Conservation (phyloP, 2,888 invertebrate species). For the Dryobota labecula region DNA sequence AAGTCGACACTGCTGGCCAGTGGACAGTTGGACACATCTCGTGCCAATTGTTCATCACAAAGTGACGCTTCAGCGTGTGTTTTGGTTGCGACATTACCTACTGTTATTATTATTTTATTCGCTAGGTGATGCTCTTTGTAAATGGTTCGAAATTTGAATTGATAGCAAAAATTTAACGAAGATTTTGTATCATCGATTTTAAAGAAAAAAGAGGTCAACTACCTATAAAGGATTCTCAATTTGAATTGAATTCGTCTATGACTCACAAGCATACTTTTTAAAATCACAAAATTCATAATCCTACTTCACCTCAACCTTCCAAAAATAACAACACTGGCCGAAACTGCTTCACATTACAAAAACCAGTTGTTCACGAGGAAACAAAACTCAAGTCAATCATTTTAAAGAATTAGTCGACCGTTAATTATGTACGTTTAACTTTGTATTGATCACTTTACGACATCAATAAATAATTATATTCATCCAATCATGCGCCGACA, state of each 20-base stretch:
- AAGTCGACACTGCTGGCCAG: constrained; percentile 18
- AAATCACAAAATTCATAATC: constrained; percentile 47
- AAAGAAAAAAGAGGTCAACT: constrained; percentile 23
- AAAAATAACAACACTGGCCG: constrained; percentile 42
- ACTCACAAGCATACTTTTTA: constrained; percentile 32
- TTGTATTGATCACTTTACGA: constrained; percentile 69
- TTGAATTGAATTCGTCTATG: constrained; percentile 56
- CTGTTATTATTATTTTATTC: constrained; percentile 8
- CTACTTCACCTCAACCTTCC: constrained; percentile 37
- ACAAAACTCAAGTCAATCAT: constrained; percentile 63
- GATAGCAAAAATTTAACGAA: neutral
- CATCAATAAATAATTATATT: constrained; percentile 69
- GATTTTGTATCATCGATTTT: neutral
- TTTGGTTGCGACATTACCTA: neutral
- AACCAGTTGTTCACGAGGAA: constrained; percentile 58
- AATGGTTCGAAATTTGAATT: neutral
- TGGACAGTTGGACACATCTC: constrained; percentile 20
- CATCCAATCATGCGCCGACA: constrained; percentile 67
- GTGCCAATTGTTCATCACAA: constrained; percentile 7
- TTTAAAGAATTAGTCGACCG: constrained; percentile 65
- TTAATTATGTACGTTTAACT: constrained; percentile 69
- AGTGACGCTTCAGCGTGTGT: neutral
- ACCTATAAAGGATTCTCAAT: constrained; percentile 51
- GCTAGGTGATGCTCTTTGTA: neutral
- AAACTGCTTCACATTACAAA: constrained; percentile 35